phyloP scores from a whole-genome alignment of 1,140 invertebrate genomes.

The Xylocopa sonorina region DNA sequence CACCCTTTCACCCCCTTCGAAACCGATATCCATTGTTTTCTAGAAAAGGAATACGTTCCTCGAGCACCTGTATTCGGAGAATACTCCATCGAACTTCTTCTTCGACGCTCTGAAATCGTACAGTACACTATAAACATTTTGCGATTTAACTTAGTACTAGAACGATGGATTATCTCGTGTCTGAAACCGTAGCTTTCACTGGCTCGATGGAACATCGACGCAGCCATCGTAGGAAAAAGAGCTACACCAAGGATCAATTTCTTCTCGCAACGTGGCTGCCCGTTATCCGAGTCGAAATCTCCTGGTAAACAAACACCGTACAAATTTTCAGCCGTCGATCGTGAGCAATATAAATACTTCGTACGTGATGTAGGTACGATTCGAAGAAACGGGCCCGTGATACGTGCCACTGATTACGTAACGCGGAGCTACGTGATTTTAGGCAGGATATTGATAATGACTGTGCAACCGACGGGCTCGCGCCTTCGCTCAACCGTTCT shows the following conservation, averaged over 20 bases:
- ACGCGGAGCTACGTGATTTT: conserved; percentile 36
- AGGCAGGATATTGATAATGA: conserved; percentile 32
- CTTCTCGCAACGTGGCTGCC: neutral
- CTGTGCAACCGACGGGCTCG: neutral
- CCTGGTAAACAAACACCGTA: neutral
- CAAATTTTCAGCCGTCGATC: neutral
- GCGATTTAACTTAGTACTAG: no score
- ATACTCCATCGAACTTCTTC: neutral
- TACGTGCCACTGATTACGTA: conserved; percentile 33
- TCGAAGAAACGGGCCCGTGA: conserved; percentile 22
- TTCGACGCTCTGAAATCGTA: neutral
- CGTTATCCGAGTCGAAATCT: conserved; percentile 14
- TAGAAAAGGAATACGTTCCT: neutral
- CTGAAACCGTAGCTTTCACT: neutral
- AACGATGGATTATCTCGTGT: neutral
- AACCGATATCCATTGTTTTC: conserved; percentile 4
- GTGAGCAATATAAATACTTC: conserved; percentile 23
- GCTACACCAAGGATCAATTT: neutral
- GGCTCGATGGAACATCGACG: neutral
- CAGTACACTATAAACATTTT: no score
- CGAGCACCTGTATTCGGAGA: neutral
- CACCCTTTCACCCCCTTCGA: neutral
- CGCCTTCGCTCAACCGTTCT: neutral
- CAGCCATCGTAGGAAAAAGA: neutral
- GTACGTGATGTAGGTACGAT: conserved; percentile 12